Evolutionary conservation across 2,888 invertebrate genomes (phyloP).

Genomic region (Apamea anceps): DNA sequence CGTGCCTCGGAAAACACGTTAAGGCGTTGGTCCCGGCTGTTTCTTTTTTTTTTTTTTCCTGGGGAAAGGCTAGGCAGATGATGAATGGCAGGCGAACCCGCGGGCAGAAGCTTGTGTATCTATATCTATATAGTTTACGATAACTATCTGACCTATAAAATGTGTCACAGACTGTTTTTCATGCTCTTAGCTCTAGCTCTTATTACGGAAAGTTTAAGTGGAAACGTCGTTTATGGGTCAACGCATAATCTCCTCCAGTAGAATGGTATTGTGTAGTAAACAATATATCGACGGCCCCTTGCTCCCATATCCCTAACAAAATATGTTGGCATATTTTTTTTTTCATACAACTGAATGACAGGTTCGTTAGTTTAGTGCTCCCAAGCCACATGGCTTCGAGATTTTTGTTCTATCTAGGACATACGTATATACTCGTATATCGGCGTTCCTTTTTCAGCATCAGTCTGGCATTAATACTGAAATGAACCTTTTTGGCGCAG

Average conservation of each 20-base stretch:
- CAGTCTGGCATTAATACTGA: no score
- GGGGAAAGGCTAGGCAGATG: no score
- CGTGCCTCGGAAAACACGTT: no score
- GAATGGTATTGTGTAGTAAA: not conserved
- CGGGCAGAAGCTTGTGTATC: no score
- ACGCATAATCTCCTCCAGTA: slow-evolving; percentile 12
- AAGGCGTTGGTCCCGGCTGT: no score
- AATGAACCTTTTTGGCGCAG: no score
- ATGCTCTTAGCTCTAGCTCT: not conserved
- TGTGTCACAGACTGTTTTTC: not conserved
- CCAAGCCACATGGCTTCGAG: not conserved
- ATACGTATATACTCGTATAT: not conserved
- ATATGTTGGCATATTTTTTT: not conserved
- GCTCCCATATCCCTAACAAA: not conserved
- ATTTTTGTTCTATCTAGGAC: not conserved
- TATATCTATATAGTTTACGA: not conserved
- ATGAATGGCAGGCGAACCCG: no score
- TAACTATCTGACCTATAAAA: slow-evolving; percentile 38
- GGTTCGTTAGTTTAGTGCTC: not conserved
- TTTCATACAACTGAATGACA: not conserved
- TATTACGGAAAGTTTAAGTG: slow-evolving; percentile 14
- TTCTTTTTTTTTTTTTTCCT: no score
- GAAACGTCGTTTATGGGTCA: slow-evolving; percentile 33
- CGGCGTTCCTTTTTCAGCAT: no score
- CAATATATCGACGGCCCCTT: not conserved